Evolutionary conservation across 2,113 vertebrate genomes (phyloP).

Genomic region (Panthera tigris): DNA sequence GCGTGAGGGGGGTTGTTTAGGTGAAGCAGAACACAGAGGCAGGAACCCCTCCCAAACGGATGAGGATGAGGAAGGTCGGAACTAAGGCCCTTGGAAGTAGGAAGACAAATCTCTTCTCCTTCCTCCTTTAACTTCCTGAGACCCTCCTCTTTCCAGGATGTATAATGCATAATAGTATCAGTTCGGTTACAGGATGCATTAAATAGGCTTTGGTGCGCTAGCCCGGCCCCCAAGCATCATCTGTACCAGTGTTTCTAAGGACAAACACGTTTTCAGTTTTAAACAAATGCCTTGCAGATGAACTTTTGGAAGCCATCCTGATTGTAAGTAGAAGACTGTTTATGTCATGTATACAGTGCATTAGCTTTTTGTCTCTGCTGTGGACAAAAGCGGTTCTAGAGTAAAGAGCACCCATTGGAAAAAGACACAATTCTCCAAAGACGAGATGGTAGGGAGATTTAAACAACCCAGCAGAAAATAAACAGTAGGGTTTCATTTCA

Average conservation of each 20-base stretch:
- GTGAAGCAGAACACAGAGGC: not conserved
- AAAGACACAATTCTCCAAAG: slow-evolving; percentile 34
- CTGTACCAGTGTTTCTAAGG: slow-evolving; percentile 18
- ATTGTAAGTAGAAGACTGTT: slow-evolving; percentile 18
- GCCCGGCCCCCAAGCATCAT: not conserved
- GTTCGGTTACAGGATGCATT: not conserved
- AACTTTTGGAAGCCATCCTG: slow-evolving; percentile 55
- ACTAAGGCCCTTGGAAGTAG: not conserved
- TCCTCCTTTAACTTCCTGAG: not conserved
- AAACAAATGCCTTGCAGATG: slow-evolving; percentile 56
- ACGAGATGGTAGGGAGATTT: not conserved
- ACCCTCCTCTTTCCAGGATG: not conserved
- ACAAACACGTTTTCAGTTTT: slow-evolving; percentile 2
- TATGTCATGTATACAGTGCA: not conserved
- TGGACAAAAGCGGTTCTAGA: slow-evolving; percentile 3
- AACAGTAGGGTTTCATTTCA: not conserved
- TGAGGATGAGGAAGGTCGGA: not conserved
- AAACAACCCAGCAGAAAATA: not conserved
- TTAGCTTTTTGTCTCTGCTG: not conserved
- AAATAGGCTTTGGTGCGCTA: not conserved
- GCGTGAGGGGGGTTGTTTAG: not conserved
- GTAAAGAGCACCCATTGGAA: not conserved
- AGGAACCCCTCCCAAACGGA: not conserved
- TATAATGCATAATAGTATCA: not conserved
- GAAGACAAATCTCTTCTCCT: not conserved